These are phyloP conservation scores for Cremastinae sp. DNA, from an alignment of 2,888 invertebrate genomes.

Conservation along the genomic window DNA sequence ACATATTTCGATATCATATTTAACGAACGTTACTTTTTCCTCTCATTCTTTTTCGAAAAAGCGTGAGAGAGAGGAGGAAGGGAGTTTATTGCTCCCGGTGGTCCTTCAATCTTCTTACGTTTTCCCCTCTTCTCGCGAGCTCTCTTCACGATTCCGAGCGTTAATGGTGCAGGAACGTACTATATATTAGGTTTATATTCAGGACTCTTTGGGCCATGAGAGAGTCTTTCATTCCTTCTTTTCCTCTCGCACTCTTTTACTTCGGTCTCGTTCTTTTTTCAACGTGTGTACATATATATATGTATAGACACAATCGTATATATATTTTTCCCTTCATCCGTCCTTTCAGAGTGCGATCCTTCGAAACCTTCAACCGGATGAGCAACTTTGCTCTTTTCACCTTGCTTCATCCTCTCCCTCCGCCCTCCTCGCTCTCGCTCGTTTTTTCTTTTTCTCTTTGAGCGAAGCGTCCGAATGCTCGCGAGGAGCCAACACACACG, in stretches of 20 bases:
- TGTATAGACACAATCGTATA: neutral
- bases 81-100: conserved; percentile 44
- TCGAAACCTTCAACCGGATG: conserved; percentile 55
- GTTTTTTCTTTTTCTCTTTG: neutral
- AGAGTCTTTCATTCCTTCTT: conserved; percentile 47
- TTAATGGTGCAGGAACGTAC: conserved; percentile 47
- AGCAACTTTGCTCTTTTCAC: conserved; percentile 58
- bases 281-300: conserved; percentile 13
- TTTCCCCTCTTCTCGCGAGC: neutral
- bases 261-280: conserved; percentile 10
- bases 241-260: conserved; percentile 7
- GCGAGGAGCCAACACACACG: conserved; percentile 30
- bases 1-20: conserved; percentile 22
- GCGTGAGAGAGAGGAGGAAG: neutral
- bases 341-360: conserved; percentile 26
- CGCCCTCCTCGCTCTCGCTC: neutral
- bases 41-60: neutral
- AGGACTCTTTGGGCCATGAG: conserved; percentile 44
- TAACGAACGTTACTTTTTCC: neutral
- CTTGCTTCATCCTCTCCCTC: conserved; percentile 20
- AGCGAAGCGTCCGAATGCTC: conserved; percentile 27
- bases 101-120: conserved; percentile 48
- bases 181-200: conserved; percentile 61
- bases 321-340: conserved; percentile 29
- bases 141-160: conserved; percentile 21